Evolutionary conservation across 2,113 vertebrate species (phyloP).

Genomic region (Perca fluviatilis): DNA sequence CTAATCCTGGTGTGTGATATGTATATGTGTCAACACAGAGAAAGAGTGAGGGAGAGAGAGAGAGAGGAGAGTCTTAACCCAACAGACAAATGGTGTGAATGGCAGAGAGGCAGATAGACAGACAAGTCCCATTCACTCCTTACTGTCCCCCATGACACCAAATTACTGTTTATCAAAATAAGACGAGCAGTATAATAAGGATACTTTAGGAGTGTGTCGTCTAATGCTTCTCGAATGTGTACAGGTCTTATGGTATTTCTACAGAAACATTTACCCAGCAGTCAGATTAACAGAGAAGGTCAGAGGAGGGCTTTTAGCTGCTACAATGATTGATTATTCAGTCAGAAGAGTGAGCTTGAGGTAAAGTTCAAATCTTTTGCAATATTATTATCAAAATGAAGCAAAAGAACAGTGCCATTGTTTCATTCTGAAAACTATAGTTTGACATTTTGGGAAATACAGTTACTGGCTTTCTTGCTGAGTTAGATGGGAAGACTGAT

Average conservation of each 20-base stretch:
- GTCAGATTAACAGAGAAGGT: constrained; percentile 56
- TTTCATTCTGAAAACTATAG: background rate
- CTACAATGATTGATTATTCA: constrained; percentile 15
- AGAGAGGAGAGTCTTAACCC: constrained; percentile 71
- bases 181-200: constrained; percentile 65
- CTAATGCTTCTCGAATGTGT: constrained; percentile 52
- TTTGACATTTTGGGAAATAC: background rate
- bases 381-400: background rate
- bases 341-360: background rate
- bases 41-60: constrained; percentile 55
- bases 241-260: constrained; percentile 38
- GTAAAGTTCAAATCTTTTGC: background rate
- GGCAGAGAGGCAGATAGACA: constrained; percentile 73
- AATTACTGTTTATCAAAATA: constrained; percentile 81
- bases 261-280: constrained; percentile 35
- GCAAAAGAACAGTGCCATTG: too few species aligned
- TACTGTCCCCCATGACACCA: constrained; percentile 78
- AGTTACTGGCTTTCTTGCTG: background rate
- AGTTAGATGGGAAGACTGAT: background rate
- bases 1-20: constrained; percentile 83
- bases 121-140: constrained; percentile 72
- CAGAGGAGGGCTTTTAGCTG: constrained; percentile 35
- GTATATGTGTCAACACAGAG: constrained; percentile 82
- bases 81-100: constrained; percentile 66
- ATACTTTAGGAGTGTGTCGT: constrained; percentile 55